Conservation (phyloP, 2,888 invertebrate species). For the Brachyptera putata region DNA sequence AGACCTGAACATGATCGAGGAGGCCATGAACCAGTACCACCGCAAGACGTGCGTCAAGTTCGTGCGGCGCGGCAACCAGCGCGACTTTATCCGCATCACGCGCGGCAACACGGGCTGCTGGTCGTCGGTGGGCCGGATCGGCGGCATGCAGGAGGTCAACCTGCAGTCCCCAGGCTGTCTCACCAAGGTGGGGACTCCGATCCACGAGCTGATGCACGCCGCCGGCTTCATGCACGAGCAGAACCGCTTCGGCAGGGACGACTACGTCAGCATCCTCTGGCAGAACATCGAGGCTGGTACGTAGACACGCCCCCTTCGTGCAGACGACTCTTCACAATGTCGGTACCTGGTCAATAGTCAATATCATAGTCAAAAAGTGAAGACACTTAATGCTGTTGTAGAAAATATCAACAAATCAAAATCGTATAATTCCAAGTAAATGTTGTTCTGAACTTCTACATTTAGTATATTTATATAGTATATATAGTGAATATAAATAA, state of each 20-base stretch:
- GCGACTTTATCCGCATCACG: constrained; percentile 65
- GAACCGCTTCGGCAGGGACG: constrained; percentile 70
- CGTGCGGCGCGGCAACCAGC: constrained; percentile 57
- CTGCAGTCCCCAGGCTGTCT: constrained; percentile 70
- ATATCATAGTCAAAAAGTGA: no score
- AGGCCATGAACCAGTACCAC: constrained; percentile 71
- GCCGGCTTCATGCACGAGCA: constrained; percentile 79
- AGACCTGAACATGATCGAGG: constrained; percentile 59
- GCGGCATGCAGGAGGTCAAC: constrained; percentile 48
- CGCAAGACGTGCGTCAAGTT: constrained; percentile 70
- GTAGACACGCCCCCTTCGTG: no score
- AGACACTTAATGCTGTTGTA: no score
- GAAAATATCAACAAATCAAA: no score
- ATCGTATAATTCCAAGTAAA: no score
- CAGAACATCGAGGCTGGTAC: constrained; percentile 63
- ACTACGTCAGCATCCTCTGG: constrained; percentile 61
- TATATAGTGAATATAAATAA: no score
- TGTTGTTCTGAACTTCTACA: no score
- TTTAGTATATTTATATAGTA: no score
- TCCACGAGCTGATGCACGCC: constrained; percentile 78
- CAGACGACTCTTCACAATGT: no score
- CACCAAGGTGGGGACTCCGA: constrained; percentile 65
- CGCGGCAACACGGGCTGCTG: constrained; percentile 72
- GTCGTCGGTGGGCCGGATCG: constrained; percentile 72
- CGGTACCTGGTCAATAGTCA: no score